phyloP scores from a whole-genome alignment of 1,140 invertebrate species.

The Anadara kagoshimensis region DNA sequence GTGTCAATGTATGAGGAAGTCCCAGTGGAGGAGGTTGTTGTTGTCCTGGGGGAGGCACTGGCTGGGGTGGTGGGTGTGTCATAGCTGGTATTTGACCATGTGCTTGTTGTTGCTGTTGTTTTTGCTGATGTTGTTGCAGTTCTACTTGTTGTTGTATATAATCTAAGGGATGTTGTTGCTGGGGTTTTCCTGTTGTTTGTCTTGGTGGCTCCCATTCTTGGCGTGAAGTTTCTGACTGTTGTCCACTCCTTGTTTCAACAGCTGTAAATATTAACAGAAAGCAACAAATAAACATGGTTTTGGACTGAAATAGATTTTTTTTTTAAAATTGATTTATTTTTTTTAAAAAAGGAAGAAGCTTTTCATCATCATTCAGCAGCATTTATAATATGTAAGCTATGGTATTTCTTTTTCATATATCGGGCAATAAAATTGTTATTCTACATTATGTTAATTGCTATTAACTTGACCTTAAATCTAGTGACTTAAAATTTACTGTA shows the following conservation, averaged over 20 bases:
- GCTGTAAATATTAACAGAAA: background rate
- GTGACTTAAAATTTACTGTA: too few relatives aligned
- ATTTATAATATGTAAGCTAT: too few relatives aligned
- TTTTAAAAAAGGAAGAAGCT: too few relatives aligned
- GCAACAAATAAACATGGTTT: too few relatives aligned
- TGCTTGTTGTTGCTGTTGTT: slow-evolving; percentile 38
- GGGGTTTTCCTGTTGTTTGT: slow-evolving; percentile 39
- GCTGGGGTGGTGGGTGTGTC: slow-evolving; percentile 38
- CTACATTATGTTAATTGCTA: too few relatives aligned
- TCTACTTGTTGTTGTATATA: slow-evolving; percentile 55
- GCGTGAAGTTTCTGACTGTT: slow-evolving; percentile 8
- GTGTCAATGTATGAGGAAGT: background rate
- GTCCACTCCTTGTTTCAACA: slow-evolving; percentile 21
- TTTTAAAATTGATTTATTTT: too few relatives aligned
- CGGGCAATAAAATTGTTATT: too few relatives aligned
- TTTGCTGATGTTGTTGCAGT: slow-evolving; percentile 16
- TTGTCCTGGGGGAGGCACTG: slow-evolving; percentile 42
- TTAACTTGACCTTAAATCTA: too few relatives aligned
- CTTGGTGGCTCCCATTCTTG: slow-evolving; percentile 50
- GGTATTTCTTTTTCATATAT: too few relatives aligned
- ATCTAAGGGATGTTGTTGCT: slow-evolving; percentile 62
- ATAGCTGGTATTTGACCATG: background rate
- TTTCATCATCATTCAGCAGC: too few relatives aligned
- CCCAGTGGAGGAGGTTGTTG: slow-evolving; percentile 36
- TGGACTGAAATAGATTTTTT: too few relatives aligned